phyloP scores from a whole-genome alignment of 2,113 vertebrate genomes.

The Prolemur simus region DNA sequence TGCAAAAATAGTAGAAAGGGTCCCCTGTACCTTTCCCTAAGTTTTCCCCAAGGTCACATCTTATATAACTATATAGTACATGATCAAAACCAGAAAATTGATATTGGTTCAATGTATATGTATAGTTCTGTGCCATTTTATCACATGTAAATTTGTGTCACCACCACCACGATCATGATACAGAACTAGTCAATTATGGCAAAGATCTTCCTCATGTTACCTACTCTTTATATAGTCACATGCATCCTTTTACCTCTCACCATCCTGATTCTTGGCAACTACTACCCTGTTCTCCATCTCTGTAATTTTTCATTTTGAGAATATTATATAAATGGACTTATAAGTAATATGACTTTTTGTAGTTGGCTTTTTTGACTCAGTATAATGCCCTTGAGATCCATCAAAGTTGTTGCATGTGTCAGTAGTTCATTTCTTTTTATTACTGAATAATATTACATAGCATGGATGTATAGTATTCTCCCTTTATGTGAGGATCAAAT shows the following conservation, averaged over 20 bases:
- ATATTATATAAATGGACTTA: background rate
- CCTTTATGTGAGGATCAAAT: background rate
- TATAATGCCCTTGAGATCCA: background rate
- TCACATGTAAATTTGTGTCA: background rate
- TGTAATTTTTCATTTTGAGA: background rate
- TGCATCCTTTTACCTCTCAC: background rate
- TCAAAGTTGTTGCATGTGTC: background rate
- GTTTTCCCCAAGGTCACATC: background rate
- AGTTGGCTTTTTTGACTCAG: background rate
- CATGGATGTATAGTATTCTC: background rate
- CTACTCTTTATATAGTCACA: background rate
- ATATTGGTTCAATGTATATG: background rate
- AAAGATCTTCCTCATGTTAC: background rate
- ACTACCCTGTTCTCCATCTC: background rate
- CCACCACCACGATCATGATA: background rate
- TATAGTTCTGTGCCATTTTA: background rate
- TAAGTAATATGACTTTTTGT: background rate
- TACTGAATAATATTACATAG: background rate
- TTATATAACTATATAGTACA: background rate
- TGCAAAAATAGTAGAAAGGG: background rate
- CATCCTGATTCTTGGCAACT: background rate
- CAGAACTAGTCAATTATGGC: background rate
- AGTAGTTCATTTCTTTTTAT: background rate
- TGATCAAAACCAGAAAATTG: background rate
- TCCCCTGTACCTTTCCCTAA: background rate